These are phyloP conservation scores for Beaufortia kweichowensis DNA, from an alignment of 2,113 vertebrate genomes.

Conservation along the genomic window DNA sequence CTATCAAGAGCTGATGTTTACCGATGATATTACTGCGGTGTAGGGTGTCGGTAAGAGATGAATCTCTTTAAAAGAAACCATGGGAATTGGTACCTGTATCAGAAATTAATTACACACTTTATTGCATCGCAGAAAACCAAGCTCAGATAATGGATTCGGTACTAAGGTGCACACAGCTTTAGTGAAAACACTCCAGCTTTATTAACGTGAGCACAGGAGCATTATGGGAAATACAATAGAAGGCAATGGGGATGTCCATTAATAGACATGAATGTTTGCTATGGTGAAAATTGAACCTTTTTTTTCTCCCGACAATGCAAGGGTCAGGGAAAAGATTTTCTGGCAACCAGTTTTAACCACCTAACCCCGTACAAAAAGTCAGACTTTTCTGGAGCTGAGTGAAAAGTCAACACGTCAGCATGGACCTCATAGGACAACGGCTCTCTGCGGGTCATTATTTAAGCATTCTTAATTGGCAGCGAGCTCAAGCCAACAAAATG, in stretches of 20 bases:
- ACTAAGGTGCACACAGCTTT: slow-evolving; percentile 16
- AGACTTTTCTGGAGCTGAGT: slow-evolving; percentile 25
- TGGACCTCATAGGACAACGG: slow-evolving; percentile 29
- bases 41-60: background rate
- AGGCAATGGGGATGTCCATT: slow-evolving; percentile 22
- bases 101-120: slow-evolving; percentile 51
- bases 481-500: slow-evolving; percentile 15
- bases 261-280: slow-evolving; percentile 21
- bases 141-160: slow-evolving; percentile 31
- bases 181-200: slow-evolving; percentile 30
- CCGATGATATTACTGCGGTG: background rate
- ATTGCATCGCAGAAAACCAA: slow-evolving; percentile 38
- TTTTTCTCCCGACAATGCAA: background rate
- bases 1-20: slow-evolving; percentile 32
- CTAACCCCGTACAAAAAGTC: background rate
- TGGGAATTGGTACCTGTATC: slow-evolving; percentile 38
- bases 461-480: slow-evolving; percentile 49
- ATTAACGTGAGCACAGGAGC: slow-evolving; percentile 33
- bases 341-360: background rate
- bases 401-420: slow-evolving; percentile 47
- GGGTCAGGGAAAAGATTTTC: background rate
- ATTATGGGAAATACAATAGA: slow-evolving; percentile 23
- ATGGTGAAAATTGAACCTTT: slow-evolving; percentile 5
- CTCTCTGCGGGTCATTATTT: slow-evolving; percentile 50
- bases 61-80: background rate